phyloP scores from a whole-genome alignment of 2,113 vertebrate genomes.

The Maccullochella peelii region DNA sequence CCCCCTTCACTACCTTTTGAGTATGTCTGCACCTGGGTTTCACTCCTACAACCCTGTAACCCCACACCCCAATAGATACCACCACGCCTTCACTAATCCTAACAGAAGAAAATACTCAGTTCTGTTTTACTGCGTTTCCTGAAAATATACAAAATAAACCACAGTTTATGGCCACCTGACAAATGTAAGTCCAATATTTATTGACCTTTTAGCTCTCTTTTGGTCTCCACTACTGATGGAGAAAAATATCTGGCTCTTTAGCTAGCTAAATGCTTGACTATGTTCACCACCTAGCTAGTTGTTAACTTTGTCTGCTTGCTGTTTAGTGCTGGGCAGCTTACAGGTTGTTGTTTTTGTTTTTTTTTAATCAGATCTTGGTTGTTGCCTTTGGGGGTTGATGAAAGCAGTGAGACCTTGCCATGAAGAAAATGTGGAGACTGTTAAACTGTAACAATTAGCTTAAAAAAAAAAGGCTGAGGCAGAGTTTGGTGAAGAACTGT shows the following conservation, averaged over 20 bases:
- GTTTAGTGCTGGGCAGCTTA: neutral
- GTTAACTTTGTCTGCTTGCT: neutral
- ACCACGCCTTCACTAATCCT: no score
- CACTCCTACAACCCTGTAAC: no score
- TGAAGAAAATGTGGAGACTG: neutral
- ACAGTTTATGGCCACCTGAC: neutral
- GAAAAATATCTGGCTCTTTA: neutral
- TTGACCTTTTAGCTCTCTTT: neutral
- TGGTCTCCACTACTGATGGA: neutral
- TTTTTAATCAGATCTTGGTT: no score
- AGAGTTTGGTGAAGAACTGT: neutral
- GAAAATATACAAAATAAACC: no score
- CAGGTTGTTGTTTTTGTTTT: neutral
- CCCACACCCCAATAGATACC: no score
- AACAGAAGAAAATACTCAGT: neutral
- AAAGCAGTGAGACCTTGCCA: neutral
- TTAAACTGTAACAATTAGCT: neutral
- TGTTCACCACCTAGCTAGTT: neutral
- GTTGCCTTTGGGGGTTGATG: neutral
- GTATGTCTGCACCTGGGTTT: no score
- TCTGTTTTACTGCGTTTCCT: neutral
- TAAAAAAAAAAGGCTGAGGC: neutral
- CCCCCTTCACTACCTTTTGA: no score
- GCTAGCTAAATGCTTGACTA: neutral
- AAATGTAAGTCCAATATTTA: neutral